Conservation (phyloP, 2,113 vertebrate species). For the Lonchura striata region DNA sequence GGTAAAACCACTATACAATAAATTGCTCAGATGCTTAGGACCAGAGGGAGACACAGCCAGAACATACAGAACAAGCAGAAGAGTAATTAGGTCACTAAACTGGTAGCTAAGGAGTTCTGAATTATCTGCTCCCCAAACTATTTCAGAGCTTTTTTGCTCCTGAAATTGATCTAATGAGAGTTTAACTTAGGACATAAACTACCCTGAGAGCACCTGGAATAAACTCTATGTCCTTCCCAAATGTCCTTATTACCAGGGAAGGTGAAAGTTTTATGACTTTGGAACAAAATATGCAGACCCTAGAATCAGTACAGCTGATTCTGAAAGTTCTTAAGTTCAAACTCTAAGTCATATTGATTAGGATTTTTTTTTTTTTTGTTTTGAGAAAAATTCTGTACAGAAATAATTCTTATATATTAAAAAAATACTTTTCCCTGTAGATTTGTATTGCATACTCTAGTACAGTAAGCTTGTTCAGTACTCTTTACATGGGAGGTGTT, state of each 20-base stretch:
- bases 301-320: neutral
- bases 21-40: neutral
- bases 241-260: neutral
- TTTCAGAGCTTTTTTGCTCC: neutral
- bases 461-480: neutral
- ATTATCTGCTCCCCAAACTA: neutral
- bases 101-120: neutral
- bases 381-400: neutral
- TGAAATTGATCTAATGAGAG: neutral
- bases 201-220: neutral
- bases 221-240: neutral
- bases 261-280: neutral
- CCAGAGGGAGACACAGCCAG: neutral
- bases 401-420: neutral
- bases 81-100: neutral
- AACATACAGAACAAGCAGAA: neutral
- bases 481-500: neutral
- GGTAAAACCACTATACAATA: neutral
- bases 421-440: neutral
- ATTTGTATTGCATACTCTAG: neutral
- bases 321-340: neutral
- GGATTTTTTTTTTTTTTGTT: neutral
- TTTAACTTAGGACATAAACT: neutral
- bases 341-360: neutral
- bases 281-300: neutral